These are phyloP conservation scores for Dasysyrphus tricinctus DNA, from an alignment of 2,888 invertebrate species.

Conservation along the genomic window DNA sequence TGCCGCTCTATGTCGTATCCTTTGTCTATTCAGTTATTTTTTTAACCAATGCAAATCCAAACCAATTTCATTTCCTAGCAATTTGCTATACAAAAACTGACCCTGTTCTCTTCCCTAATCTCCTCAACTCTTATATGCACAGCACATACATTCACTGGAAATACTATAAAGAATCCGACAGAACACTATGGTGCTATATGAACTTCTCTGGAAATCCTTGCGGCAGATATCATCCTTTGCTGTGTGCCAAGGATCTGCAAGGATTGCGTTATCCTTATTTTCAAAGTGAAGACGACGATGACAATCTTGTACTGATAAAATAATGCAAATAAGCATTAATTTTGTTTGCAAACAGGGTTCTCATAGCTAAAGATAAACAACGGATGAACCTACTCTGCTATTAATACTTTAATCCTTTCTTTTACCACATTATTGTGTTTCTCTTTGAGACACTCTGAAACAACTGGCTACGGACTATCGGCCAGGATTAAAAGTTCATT, in stretches of 20 bases:
- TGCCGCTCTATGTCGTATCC: not conserved
- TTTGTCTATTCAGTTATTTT: constrained; percentile 38
- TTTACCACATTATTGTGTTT: constrained; percentile 35
- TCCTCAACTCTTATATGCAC: constrained; percentile 37
- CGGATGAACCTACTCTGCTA: constrained; percentile 60
- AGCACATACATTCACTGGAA: not conserved
- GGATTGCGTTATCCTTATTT: constrained; percentile 42
- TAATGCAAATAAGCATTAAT: constrained; percentile 70
- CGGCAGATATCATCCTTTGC: constrained; percentile 18
- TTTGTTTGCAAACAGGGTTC: constrained; percentile 76
- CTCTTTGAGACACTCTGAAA: constrained; percentile 15
- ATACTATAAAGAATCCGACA: constrained; percentile 25
- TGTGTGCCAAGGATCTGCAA: constrained; percentile 21
- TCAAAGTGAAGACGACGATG: constrained; percentile 14
- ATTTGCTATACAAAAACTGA: constrained; percentile 43
- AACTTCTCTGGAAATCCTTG: constrained; percentile 58
- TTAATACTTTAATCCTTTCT: constrained; percentile 72
- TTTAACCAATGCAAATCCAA: constrained; percentile 68
- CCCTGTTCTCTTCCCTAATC: constrained; percentile 37
- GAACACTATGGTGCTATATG: constrained; percentile 44
- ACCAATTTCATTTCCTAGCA: constrained; percentile 73
- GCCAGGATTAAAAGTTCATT: constrained; percentile 73
- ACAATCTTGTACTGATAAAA: constrained; percentile 63
- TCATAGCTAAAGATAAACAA: constrained; percentile 76
- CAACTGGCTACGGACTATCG: constrained; percentile 25